These are phyloP conservation scores for Tenthredo distinguenda DNA, from an alignment of 2,888 invertebrate species.

Conservation along the genomic window DNA sequence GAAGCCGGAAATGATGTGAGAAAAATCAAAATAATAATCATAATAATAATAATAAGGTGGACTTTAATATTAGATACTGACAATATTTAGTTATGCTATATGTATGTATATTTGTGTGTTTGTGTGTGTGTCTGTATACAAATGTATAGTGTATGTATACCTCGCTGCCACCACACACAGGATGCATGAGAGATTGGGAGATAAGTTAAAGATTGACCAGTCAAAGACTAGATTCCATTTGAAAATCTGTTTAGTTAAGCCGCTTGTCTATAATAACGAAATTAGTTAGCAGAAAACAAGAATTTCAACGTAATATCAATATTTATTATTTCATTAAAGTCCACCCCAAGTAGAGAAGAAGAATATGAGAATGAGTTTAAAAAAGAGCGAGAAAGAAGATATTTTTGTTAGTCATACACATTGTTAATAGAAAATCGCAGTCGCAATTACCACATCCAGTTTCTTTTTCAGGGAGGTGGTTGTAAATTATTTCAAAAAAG, in stretches of 20 bases:
- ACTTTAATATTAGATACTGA: conserved; percentile 79
- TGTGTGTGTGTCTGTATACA: conserved; percentile 56
- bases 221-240: background rate
- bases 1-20: conserved; percentile 50
- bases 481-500: background rate
- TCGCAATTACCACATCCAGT: background rate
- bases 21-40: conserved; percentile 55
- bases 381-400: conserved; percentile 56
- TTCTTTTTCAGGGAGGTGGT: background rate
- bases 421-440: background rate
- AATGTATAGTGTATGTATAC: conserved; percentile 44
- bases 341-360: conserved; percentile 75
- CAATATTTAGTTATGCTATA: conserved; percentile 67
- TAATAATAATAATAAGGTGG: conserved; percentile 72
- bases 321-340: conserved; percentile 77
- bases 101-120: conserved; percentile 64
- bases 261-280: background rate
- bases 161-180: conserved; percentile 17
- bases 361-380: background rate
- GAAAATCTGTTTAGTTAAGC: conserved; percentile 23
- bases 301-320: conserved; percentile 12
- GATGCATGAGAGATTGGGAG: conserved; percentile 24
- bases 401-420: conserved; percentile 47
- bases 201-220: background rate
- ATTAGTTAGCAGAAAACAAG: conserved; percentile 61